Conservation (phyloP, 2,888 invertebrate genomes). For the Drosophila nr. fundita region DNA sequence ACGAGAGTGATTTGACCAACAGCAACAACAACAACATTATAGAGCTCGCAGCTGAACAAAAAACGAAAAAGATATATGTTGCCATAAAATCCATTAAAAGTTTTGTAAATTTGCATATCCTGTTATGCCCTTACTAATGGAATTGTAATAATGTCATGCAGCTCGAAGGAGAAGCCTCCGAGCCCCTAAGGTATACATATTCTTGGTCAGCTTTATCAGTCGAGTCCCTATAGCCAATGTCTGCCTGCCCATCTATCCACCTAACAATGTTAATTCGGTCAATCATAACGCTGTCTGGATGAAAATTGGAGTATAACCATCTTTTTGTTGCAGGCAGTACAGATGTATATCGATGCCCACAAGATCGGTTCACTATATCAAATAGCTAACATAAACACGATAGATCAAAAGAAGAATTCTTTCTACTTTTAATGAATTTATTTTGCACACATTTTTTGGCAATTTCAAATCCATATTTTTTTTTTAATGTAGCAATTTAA, state of each 20-base stretch:
- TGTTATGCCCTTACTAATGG: neutral
- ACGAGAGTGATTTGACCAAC: slow-evolving; percentile 46
- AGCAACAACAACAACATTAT: slow-evolving; percentile 6
- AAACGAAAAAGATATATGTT: neutral
- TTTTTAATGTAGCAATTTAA: neutral
- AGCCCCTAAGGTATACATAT: neutral
- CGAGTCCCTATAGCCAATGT: neutral
- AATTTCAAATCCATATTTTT: slow-evolving; percentile 6
- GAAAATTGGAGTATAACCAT: no score
- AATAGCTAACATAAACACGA: no score
- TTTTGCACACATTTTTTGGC: slow-evolving; percentile 1
- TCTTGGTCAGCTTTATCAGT: neutral
- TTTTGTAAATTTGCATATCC: slow-evolving; percentile 26
- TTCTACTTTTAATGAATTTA: neutral
- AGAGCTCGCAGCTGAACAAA: neutral
- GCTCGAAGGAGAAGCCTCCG: neutral
- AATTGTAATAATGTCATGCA: neutral
- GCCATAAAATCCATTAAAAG: slow-evolving; percentile 41
- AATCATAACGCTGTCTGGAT: neutral
- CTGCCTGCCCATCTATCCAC: neutral
- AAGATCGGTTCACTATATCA: neutral
- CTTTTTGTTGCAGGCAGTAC: no score
- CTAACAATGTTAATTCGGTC: neutral
- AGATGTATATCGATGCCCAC: no score
- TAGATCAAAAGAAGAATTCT: neutral